These are phyloP conservation scores for Agrochola litura DNA, from an alignment of 2,888 invertebrate genomes.

Conservation along the genomic window DNA sequence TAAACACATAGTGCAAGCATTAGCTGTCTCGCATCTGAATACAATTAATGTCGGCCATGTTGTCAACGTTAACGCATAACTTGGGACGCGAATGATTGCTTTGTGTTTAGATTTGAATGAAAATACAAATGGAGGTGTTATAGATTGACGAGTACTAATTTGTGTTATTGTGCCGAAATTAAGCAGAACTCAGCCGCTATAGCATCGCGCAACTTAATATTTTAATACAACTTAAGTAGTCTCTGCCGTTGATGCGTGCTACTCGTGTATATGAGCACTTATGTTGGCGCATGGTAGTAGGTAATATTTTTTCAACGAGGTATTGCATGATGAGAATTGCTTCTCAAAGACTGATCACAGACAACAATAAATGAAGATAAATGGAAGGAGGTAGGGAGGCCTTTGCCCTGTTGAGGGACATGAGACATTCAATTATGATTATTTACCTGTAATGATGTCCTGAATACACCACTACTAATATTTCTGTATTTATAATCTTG, in stretches of 20 bases:
- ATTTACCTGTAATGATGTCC: neutral
- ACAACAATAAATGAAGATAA: neutral
- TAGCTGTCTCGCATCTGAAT: conserved; percentile 44
- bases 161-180: neutral
- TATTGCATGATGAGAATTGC: neutral
- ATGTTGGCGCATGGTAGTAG: neutral
- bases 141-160: neutral
- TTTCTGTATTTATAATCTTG: too few species aligned
- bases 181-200: neutral
- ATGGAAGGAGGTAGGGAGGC: neutral
- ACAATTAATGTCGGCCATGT: conserved; percentile 45
- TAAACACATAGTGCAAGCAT: conserved; percentile 55
- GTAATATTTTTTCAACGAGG: neutral
- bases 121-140: neutral
- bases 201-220: neutral
- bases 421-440: neutral
- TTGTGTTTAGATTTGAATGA: conserved; percentile 3
- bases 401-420: neutral
- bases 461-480: too few species aligned
- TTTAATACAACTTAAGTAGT: neutral
- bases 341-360: neutral
- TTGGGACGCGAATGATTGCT: conserved; percentile 8
- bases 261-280: neutral
- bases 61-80: conserved; percentile 39
- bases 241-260: too few species aligned